These are phyloP conservation scores for Rotaria magnacalcarata DNA, from an alignment of 2,888 invertebrate genomes.

Conservation along the genomic window DNA sequence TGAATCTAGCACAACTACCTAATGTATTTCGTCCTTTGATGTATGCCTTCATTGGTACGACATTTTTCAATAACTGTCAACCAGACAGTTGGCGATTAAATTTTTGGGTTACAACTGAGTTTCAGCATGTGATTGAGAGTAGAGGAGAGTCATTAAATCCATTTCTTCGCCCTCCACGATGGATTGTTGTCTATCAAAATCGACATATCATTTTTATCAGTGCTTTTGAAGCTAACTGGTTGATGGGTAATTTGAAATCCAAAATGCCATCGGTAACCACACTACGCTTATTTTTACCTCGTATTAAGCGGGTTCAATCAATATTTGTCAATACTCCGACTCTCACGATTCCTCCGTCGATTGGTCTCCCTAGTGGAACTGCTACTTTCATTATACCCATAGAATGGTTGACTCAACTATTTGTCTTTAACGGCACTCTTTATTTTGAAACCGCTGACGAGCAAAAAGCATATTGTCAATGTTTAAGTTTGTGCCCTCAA, in stretches of 20 bases:
- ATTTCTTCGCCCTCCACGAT: background rate
- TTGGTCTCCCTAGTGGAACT: no score
- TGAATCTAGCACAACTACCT: background rate
- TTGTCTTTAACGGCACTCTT: no score
- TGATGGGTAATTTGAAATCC: background rate
- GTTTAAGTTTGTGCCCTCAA: background rate
- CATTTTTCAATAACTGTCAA: background rate
- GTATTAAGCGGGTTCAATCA: no score
- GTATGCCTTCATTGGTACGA: background rate
- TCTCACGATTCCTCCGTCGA: no score
- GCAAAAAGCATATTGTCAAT: no score
- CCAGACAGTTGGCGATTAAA: background rate
- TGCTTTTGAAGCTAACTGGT: background rate
- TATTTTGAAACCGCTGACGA: no score
- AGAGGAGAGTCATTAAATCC: conserved; percentile 12
- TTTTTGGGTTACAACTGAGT: background rate
- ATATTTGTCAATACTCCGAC: no score
- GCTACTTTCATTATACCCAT: no score
- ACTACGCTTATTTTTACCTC: no score
- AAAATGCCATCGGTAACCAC: background rate
- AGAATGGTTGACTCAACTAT: no score
- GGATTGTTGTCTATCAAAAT: background rate
- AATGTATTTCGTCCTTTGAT: background rate
- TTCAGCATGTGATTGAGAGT: background rate
- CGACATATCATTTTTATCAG: background rate